These are phyloP conservation scores for Corythaixoides concolor DNA, from an alignment of 2,113 vertebrate genomes.

Conservation along the genomic window DNA sequence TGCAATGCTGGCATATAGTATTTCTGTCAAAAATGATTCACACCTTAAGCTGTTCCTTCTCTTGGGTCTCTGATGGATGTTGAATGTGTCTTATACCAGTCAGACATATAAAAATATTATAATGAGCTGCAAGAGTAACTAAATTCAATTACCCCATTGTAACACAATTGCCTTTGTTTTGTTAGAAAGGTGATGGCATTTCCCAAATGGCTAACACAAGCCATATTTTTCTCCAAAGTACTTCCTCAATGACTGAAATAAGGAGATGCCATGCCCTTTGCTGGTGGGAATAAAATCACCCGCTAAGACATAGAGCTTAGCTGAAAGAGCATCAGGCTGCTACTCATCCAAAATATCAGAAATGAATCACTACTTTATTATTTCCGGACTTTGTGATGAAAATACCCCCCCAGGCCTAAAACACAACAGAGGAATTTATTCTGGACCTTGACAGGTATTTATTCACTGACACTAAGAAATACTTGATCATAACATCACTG, in stretches of 20 bases:
- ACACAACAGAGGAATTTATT: background rate
- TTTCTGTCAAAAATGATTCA: background rate
- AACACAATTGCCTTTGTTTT: background rate
- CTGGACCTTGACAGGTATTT: background rate
- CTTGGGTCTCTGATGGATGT: background rate
- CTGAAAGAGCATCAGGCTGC: background rate
- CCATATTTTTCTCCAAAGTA: background rate
- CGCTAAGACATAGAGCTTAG: background rate
- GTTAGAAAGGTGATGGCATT: background rate
- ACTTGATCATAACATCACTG: background rate
- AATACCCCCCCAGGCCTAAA: background rate
- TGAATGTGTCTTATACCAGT: background rate
- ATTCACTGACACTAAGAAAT: background rate
- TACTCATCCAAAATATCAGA: conserved; percentile 41
- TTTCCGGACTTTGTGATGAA: background rate
- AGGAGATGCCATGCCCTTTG: background rate
- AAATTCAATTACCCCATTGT: background rate
- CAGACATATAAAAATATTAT: background rate
- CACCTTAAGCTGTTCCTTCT: background rate
- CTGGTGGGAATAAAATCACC: background rate
- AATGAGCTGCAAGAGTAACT: background rate
- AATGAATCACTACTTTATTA: conserved; percentile 45
- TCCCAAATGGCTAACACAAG: background rate
- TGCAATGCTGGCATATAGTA: background rate
- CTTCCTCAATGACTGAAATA: background rate